A percentile compares a stretch with the other conserved stretches of the same genome.
phyloP scores from a whole-genome alignment of 2,113 vertebrate genomes.

The Xenus cinereus region DNA sequence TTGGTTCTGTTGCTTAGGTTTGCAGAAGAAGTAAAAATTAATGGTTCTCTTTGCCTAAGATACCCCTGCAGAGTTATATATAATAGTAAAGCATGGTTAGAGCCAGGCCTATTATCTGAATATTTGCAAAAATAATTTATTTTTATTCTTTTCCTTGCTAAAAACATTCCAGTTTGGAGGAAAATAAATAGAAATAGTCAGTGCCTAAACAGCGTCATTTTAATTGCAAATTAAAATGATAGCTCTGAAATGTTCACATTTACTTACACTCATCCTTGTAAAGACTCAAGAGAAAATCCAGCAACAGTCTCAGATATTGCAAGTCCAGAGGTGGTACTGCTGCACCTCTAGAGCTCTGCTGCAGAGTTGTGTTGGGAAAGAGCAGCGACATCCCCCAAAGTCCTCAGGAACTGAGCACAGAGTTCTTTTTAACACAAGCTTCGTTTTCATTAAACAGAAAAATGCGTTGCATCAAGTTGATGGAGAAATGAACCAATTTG shows the following conservation, averaged over 20 bases:
- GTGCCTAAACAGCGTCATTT: background rate
- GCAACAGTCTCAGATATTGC: no score
- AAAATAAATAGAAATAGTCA: background rate
- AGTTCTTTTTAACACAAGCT: background rate
- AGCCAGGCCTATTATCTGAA: background rate
- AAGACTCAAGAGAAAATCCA: background rate
- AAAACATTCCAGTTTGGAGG: background rate
- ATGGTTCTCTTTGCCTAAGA: background rate
- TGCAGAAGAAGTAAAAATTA: conserved; percentile 13
- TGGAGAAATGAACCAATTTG: conserved; percentile 36
- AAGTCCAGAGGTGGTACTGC: background rate
- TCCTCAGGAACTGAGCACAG: background rate
- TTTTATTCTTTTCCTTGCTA: background rate
- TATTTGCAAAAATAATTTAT: conserved; percentile 5
- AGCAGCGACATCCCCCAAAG: fast-evolving
- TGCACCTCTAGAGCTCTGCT: background rate
- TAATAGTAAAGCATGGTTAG: background rate
- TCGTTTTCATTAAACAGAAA: background rate
- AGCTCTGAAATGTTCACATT: background rate
- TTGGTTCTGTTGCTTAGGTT: conserved; percentile 25
- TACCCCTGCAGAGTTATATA: background rate
- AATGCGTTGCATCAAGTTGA: background rate
- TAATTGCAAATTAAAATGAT: background rate
- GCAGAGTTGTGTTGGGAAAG: background rate
- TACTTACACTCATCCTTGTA: background rate